Percentiles rank a stretch among this genome's conserved stretches.
Conservation (phyloP, 2,113 vertebrate species). For the Grus americana region DNA sequence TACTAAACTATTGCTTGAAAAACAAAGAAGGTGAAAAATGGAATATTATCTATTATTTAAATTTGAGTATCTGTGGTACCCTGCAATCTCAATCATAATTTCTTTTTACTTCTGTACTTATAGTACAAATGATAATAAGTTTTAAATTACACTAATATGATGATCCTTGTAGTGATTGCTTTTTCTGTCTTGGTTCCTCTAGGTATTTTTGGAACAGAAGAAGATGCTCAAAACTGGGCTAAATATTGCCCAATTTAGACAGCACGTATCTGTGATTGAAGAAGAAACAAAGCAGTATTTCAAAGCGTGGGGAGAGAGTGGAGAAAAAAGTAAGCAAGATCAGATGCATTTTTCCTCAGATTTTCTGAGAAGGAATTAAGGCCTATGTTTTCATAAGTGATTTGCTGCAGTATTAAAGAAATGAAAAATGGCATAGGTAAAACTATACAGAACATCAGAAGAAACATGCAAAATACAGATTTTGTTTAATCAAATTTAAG, state of each 20-base stretch:
- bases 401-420: background rate
- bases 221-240: conserved; percentile 96
- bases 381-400: background rate
- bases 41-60: background rate
- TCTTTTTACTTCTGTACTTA: background rate
- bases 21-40: background rate
- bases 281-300: conserved; percentile 93
- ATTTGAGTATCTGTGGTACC: background rate
- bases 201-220: conserved; percentile 98
- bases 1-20: background rate
- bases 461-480: background rate
- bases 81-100: background rate
- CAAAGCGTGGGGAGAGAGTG: conserved; percentile 90
- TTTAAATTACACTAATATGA: background rate
- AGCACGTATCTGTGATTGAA: conserved; percentile 89
- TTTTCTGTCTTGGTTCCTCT: background rate
- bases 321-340: conserved; percentile 85
- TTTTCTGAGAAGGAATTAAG: background rate
- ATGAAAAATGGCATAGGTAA: background rate
- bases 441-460: background rate
- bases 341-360: background rate
- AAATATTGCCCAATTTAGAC: conserved; percentile 89
- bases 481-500: background rate
- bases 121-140: background rate
- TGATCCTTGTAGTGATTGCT: background rate